Base-by-base conservation (phyloP, 2,888 invertebrate species). In the Dolichopus griseipennis region DNA sequence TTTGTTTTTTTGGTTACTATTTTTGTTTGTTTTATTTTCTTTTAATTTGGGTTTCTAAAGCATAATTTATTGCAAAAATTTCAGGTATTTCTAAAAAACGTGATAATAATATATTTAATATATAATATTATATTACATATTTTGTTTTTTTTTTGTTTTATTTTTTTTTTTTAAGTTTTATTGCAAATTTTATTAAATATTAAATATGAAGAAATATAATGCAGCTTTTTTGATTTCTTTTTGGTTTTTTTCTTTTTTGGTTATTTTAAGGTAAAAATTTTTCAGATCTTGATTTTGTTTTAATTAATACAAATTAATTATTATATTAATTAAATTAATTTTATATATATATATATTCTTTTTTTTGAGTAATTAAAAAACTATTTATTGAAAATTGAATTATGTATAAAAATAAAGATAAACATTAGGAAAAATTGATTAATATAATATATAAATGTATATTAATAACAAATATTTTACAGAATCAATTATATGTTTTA, bases 21-120 rank as follows among this genome's bases (percentile, higher is more conserved):
- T 12, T 52, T 52, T 15, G 1, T 52, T 52, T 52, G 1, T 52
- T n/a, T 52, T 52, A 52, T 52, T 52, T 18, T 52, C 1, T 52
- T 52, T 52, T n/a, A 18, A 12, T 52, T 15, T 52, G 9, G 52
- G 52, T 52, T 52, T 12, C 52, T 52, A 52, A 52, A 52, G 52
- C 52, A 52, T 52, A 52, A 15, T 52, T 52, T 52, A 52, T 52
- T 52, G 52, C 52, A 52, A 52, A 52, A 52, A 37, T 52, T 52
- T 52, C 52, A 52, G 52, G 52, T 52, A 52, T 52, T 52, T n/a
- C 52, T 52, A 52, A 52, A 52, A n/a, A 52, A 52, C 18, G 52
- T 52, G 52, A 12, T 52, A 27, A 6, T 6, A 52, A 52, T 52
- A 9, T 43, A 43, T 15, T 10, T 43, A 43, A 43, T n/a, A n/a